phyloP scores from a whole-genome alignment of 1,140 invertebrate genomes.

The Diabrotica undecimpunctata region DNA sequence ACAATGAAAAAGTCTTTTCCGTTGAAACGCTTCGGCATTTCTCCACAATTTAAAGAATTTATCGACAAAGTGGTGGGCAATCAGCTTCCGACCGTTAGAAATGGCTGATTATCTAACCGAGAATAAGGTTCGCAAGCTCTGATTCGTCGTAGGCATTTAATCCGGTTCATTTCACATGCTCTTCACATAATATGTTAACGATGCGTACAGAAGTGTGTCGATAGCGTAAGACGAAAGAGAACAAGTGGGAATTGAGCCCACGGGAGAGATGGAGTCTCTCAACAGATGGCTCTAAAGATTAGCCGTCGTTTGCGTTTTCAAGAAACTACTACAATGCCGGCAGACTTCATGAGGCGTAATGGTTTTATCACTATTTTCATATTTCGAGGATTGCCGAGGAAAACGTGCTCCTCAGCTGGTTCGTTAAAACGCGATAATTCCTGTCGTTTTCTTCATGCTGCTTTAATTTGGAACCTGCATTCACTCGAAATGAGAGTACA shows the following conservation, averaged over 20 bases:
- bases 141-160: slow-evolving; percentile 17
- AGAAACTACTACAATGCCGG: neutral
- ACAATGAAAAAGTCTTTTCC: too few relatives aligned
- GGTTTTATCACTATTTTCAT: slow-evolving; percentile 1
- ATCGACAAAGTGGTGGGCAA: neutral
- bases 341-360: neutral
- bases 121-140: neutral
- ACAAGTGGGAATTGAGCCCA: slow-evolving; percentile 20
- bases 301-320: slow-evolving; percentile 9
- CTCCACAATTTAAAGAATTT: too few relatives aligned
- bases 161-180: slow-evolving; percentile 31
- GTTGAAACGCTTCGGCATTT: too few relatives aligned
- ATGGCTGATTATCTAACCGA: neutral
- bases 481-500: too few relatives aligned
- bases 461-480: too few relatives aligned
- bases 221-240: slow-evolving; percentile 10
- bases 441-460: too few relatives aligned
- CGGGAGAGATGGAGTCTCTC: slow-evolving; percentile 14
- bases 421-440: too few relatives aligned
- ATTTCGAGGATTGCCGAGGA: neutral
- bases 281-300: slow-evolving; percentile 21
- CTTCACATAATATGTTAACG: slow-evolving; percentile 36
- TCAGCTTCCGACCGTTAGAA: neutral
- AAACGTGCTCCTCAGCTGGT: too few relatives aligned
- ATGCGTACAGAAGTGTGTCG: slow-evolving; percentile 30